Evolutionary conservation across 2,888 invertebrate species (phyloP).

Genomic region (Temnothorax rugatulus): DNA sequence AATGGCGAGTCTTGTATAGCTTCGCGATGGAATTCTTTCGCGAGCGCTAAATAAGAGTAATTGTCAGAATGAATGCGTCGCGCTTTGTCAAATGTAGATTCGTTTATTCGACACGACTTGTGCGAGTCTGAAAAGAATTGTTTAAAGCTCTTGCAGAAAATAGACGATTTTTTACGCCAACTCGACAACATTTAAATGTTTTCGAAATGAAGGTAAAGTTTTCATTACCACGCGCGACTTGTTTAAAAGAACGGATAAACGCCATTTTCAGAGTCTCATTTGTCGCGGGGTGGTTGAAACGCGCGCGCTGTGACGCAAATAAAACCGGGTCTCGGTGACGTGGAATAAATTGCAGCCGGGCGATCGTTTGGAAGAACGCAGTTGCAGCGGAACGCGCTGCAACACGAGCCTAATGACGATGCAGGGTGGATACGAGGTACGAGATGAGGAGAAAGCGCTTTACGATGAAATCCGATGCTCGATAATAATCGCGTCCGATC

Average conservation of each 20-base stretch:
- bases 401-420: conserved; percentile 36
- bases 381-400: conserved; percentile 16
- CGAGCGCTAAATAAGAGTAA: conserved; percentile 29
- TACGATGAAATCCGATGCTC: conserved; percentile 45
- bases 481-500: conserved; percentile 42
- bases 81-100: not conserved
- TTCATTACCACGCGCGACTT: not conserved
- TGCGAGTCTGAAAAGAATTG: not conserved
- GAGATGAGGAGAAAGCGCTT: conserved; percentile 42
- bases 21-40: conserved; percentile 19
- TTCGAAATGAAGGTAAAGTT: not conserved
- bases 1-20: conserved; percentile 20
- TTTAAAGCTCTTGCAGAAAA: not conserved
- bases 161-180: not conserved
- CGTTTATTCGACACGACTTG: not conserved
- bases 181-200: not conserved
- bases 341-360: conserved; percentile 30
- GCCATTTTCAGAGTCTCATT: conserved; percentile 26
- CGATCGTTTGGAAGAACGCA: conserved; percentile 24
- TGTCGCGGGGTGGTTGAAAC: not conserved
- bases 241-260: not conserved
- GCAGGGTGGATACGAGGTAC: not conserved
- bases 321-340: conserved; percentile 11
- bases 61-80: not conserved
- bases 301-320: not conserved